Base-by-base conservation (phyloP, 2,888 invertebrate species). In the Synanthedon formicaeformis region DNA sequence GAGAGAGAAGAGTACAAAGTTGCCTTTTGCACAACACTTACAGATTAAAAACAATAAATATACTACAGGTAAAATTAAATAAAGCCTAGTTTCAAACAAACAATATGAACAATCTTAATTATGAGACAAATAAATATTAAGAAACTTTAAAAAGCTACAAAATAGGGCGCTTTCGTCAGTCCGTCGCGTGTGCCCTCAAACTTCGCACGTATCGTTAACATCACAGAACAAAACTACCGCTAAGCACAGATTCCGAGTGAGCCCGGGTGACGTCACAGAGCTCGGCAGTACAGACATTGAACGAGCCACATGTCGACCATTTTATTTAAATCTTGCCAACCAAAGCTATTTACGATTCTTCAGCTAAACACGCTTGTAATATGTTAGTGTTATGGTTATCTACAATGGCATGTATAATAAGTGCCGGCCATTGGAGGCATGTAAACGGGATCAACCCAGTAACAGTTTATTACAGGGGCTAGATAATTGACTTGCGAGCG, bases 221-320 rank as follows among this genome's bases (percentile, higher is more conserved):
- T 81, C 81, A 81, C 80, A 81, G 80, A 81, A 81, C 73, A 76
- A 76, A 78, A 77, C 75, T 75, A 75, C 72, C 71, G 70, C 76
- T 74, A 73, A 73, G 75, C 75, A 64, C 60, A 61, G 62, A 61
- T 58, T 63, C 45, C 45, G n/a, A n/a, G 41, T 41, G 45, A 12
- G 45, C 45, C 14, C 56, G 56, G 60, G 55, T 53, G 53, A 41
- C 48, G 54, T 53, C 55, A 51, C 49, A 52, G 41, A 41, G 48
- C 53, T 51, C 41, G 48, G 13, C 14, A 13, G 14, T 27, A n/a
- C 40, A 41, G 14, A 51, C 41, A n/a, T 40, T 10, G 12, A 40
- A 14, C 34, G 13, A 10, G 12, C 14, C 12, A 14, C 45, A 14
- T 12, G 41, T 41, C 1, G 13, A 41, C 18, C 18, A 18, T 3